phyloP scores from a whole-genome alignment of 2,113 vertebrate species.

The Vulpes ferrilata region DNA sequence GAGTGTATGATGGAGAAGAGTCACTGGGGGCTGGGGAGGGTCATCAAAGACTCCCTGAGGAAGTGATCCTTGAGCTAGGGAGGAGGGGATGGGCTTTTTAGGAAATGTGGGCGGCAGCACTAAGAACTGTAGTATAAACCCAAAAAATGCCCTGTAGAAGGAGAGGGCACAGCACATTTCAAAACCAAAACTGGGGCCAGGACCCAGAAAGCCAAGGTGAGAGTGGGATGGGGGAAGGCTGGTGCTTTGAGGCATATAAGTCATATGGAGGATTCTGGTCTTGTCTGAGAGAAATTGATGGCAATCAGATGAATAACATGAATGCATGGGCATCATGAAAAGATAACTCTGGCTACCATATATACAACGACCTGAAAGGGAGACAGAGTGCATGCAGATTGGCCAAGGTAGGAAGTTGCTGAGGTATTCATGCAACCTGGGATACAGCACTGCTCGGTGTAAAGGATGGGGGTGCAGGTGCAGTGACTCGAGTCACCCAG shows the following conservation, averaged over 20 bases:
- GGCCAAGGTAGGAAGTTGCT: no score
- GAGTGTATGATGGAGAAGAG: neutral
- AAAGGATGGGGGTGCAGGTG: neutral
- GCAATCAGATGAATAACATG: neutral
- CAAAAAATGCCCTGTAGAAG: neutral
- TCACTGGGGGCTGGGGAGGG: rapidly evolving
- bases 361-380: neutral
- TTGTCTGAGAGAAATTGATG: neutral
- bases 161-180: neutral
- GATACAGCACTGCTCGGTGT: neutral
- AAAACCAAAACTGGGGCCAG: neutral
- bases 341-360: neutral
- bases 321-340: neutral
- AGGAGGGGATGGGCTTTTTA: rapidly evolving
- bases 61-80: neutral
- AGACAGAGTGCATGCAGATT: neutral
- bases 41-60: neutral
- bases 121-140: neutral
- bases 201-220: neutral
- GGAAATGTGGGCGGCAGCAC: neutral
- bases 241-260: neutral
- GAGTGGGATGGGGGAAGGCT: rapidly evolving
- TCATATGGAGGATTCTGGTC: neutral
- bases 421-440: neutral
- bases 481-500: neutral